Percentiles rank a stretch among this genome's conserved stretches.
phyloP scores from a whole-genome alignment of 2,113 vertebrate species.

The Lophura nycthemera region DNA sequence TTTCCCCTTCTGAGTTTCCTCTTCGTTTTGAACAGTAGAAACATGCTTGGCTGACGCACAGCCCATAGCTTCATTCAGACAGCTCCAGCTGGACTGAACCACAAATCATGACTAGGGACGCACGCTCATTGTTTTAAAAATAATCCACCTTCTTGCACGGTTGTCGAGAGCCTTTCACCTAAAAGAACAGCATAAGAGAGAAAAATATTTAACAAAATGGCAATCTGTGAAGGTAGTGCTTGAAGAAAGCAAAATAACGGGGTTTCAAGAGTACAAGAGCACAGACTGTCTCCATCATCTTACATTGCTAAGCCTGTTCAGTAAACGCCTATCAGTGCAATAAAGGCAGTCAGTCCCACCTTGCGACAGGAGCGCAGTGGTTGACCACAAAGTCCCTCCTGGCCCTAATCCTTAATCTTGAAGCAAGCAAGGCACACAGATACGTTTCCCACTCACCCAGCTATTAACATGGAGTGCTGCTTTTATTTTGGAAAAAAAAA shows the following conservation, averaged over 20 bases:
- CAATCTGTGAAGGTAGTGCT: background rate
- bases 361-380: background rate
- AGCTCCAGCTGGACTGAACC: conserved; percentile 81
- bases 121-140: conserved; percentile 54
- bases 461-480: background rate
- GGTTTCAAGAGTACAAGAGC: background rate
- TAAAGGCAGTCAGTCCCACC: background rate
- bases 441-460: background rate
- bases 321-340: background rate
- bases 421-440: background rate
- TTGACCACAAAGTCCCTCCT: background rate
- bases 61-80: conserved; percentile 98
- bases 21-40: conserved; percentile 98
- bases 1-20: conserved; percentile 95
- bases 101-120: conserved; percentile 87
- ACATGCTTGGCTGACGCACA: conserved; percentile 99
- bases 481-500: background rate
- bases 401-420: background rate
- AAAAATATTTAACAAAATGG: background rate
- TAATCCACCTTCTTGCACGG: conserved; percentile 59
- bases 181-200: conserved; percentile 9
- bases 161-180: conserved; percentile 50
- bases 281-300: background rate
- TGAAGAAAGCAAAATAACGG: background rate
- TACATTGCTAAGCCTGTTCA: background rate